Conservation (phyloP, 2,113 vertebrate genomes). For the Mirounga angustirostris region DNA sequence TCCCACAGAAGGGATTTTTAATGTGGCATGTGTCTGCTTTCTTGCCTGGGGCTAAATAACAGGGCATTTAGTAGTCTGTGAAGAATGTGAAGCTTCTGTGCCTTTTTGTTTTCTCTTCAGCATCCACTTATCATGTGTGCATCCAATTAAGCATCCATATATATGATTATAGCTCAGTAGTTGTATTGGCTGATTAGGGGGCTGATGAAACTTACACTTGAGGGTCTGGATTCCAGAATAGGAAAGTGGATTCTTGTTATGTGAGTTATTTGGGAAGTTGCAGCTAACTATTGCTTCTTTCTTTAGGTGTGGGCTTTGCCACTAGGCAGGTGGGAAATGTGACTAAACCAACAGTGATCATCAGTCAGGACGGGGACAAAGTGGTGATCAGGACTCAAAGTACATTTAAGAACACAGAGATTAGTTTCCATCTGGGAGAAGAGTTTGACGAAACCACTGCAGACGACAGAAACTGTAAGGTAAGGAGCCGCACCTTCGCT, state of each 20-base stretch:
- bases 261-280: background rate
- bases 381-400: constrained; percentile 93
- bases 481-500: constrained; percentile 79
- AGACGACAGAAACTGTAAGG: constrained; percentile 96
- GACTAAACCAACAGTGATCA: constrained; percentile 95
- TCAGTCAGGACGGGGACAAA: constrained; percentile 94
- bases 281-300: constrained; percentile 12
- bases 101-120: background rate
- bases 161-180: background rate
- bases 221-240: background rate
- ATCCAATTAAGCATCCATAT: background rate
- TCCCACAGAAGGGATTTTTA: background rate
- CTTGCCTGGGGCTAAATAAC: background rate
- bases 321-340: constrained; percentile 95
- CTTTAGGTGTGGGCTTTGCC: constrained; percentile 94
- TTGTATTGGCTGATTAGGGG: background rate
- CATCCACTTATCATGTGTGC: background rate
- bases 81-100: background rate
- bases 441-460: constrained; percentile 95
- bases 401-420: constrained; percentile 96
- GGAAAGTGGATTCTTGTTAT: background rate
- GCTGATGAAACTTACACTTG: background rate
- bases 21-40: background rate
- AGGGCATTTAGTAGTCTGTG: background rate
- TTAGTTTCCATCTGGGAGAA: constrained; percentile 95